These are phyloP conservation scores for Delphinus delphis DNA, from an alignment of 2,113 vertebrate species.

Conservation along the genomic window DNA sequence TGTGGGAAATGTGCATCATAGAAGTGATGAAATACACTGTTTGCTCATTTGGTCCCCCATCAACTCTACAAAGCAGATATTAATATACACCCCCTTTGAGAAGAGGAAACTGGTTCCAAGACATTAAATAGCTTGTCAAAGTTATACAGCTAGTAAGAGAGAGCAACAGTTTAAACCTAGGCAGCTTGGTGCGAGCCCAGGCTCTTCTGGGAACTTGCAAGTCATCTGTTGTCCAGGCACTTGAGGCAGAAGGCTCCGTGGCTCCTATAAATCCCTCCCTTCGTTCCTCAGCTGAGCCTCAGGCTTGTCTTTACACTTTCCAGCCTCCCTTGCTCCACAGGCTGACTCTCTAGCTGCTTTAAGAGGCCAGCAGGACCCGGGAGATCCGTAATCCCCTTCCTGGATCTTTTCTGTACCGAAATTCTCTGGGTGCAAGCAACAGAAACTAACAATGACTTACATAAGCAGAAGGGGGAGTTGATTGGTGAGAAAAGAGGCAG, in stretches of 20 bases:
- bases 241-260: not conserved
- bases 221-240: not conserved
- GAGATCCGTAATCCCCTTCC: not conserved
- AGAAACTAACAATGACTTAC: not conserved
- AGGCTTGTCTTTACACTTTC: not conserved
- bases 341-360: not conserved
- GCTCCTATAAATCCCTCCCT: too few species aligned
- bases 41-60: not conserved
- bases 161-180: not conserved
- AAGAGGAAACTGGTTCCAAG: not conserved
- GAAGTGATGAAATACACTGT: not conserved
- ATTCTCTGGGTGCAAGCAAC: not conserved
- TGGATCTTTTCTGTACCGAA: not conserved
- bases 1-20: not conserved
- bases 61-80: not conserved
- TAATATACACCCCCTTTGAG: not conserved
- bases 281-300: not conserved
- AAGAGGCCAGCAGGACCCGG: not conserved
- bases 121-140: not conserved
- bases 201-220: not conserved
- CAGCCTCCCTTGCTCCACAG: not conserved
- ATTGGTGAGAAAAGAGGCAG: not conserved
- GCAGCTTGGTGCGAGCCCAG: not conserved
- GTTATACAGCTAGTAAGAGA: not conserved
- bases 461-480: not conserved